These are phyloP conservation scores for Plagodis dolabraria DNA, from an alignment of 2,888 invertebrate species.

Conservation along the genomic window DNA sequence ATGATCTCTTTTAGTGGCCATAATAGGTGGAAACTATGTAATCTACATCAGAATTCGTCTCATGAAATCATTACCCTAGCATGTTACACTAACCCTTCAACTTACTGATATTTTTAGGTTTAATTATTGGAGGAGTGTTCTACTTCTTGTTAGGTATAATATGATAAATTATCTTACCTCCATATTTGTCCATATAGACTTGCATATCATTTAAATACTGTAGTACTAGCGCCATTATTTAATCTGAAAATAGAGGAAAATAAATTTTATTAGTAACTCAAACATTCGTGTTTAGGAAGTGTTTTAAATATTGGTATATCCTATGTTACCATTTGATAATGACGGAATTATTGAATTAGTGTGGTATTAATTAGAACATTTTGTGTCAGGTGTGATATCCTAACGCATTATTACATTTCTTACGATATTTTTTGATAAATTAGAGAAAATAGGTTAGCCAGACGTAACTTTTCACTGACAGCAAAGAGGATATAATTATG, in stretches of 20 bases:
- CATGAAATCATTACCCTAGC: too few species aligned
- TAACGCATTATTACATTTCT: conserved; percentile 10
- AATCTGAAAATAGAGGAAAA: conserved; percentile 34
- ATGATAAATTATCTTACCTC: conserved; percentile 86
- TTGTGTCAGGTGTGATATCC: neutral
- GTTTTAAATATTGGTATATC: conserved; percentile 2
- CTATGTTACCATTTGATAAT: conserved; percentile 2
- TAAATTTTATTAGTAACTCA: conserved; percentile 28
- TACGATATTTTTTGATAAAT: conserved; percentile 20
- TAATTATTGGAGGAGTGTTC: too few species aligned
- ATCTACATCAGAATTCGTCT: too few species aligned
- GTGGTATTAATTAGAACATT: conserved; percentile 13
- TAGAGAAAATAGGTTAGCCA: conserved; percentile 46
- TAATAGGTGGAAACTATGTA: too few species aligned
- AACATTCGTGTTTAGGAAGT: conserved; percentile 44
- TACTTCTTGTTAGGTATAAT: neutral
- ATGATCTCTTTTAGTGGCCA: too few species aligned
- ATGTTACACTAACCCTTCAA: too few species aligned
- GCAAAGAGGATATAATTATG: neutral
- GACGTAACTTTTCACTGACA: conserved; percentile 30
- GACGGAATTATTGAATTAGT: neutral
- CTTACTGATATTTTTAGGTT: too few species aligned
- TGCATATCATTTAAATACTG: conserved; percentile 92
- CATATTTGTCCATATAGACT: conserved; percentile 92
- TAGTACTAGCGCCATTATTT: conserved; percentile 91